Base-by-base conservation (phyloP, 2,888 invertebrate genomes). In the Dicranocentrus wangi region DNA sequence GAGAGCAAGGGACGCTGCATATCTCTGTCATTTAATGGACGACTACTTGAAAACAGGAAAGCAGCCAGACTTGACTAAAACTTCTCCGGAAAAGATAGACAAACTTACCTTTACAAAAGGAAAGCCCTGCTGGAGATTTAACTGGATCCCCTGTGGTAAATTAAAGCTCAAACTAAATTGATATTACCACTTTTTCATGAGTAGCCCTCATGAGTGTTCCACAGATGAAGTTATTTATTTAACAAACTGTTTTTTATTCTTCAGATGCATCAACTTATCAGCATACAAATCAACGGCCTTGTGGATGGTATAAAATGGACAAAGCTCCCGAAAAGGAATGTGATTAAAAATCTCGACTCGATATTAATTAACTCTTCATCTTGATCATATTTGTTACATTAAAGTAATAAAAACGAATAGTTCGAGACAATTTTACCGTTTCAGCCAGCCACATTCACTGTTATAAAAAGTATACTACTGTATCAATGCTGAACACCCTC, bases 301-400 rank as follows among this genome's bases (percentile, higher is more conserved):
- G 83, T 43, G 83, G 83, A 8, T 83, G 78, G 78, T 83, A 83
- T 28, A 51, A 81, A 53, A 83, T 83, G 83, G 32, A 19, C 27
- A 42, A 72, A 10, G 73, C 73, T 17, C 69, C 78, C 21, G 75
- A 68, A 5, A 17, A 21, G 15, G 75, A 78, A 19, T 82, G 82
- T 43, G 19, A 58, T 3, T 77, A 47, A 76, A 21, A 60, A 60
- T 21, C 5, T n/a, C n/a, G 10, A 55, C 10, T 17, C n/a, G 21
- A 55, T 55, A 13, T 42, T 42, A 10, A 42, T 13, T 42, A 13
- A 42, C 13, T 42, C 42, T 42, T 7, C 8, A 42, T 13, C n/a
- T 13, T 42, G 42, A 10, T 42, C 42, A 13, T 42, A n/a, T n/a
- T n/a, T n/a, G n/a, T n/a, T n/a, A n/a, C n/a, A n/a, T n/a, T n/a